Conservation (phyloP, 1,140 invertebrate species). For the Telenomus remus region DNA sequence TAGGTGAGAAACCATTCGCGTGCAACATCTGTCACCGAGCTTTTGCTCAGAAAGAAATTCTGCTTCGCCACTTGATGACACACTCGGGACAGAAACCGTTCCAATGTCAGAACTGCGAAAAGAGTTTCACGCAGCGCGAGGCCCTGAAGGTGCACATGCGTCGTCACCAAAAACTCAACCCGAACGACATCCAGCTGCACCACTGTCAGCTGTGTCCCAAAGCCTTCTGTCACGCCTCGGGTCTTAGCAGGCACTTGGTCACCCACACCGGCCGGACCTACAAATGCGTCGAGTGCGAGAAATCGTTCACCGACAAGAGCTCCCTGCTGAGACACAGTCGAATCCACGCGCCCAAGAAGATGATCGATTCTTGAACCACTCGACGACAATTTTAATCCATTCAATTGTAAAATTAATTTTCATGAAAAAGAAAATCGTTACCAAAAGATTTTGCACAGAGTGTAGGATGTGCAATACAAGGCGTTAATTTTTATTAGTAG, state of each 20-base stretch:
- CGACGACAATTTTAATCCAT: too few species aligned
- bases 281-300: conserved; percentile 80
- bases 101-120: conserved; percentile 84
- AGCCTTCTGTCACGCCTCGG: conserved; percentile 81
- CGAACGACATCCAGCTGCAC: conserved; percentile 78
- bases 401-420: too few species aligned
- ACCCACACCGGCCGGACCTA: conserved; percentile 82
- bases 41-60: conserved; percentile 87
- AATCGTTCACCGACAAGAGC: conserved; percentile 83
- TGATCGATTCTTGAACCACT: conserved; percentile 40
- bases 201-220: conserved; percentile 82
- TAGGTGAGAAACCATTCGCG: conserved; percentile 84
- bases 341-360: conserved; percentile 73
- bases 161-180: conserved; percentile 77
- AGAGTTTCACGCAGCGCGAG: conserved; percentile 84
- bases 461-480: too few species aligned
- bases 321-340: conserved; percentile 79
- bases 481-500: too few species aligned
- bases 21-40: conserved; percentile 83
- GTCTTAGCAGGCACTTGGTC: conserved; percentile 82
- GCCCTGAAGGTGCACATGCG: conserved; percentile 80
- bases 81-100: conserved; percentile 90
- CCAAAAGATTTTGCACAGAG: too few species aligned
- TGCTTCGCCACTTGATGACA: conserved; percentile 88
- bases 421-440: too few species aligned